Conservation (phyloP, 2,888 invertebrate genomes). For the Abrostola tripartita region DNA sequence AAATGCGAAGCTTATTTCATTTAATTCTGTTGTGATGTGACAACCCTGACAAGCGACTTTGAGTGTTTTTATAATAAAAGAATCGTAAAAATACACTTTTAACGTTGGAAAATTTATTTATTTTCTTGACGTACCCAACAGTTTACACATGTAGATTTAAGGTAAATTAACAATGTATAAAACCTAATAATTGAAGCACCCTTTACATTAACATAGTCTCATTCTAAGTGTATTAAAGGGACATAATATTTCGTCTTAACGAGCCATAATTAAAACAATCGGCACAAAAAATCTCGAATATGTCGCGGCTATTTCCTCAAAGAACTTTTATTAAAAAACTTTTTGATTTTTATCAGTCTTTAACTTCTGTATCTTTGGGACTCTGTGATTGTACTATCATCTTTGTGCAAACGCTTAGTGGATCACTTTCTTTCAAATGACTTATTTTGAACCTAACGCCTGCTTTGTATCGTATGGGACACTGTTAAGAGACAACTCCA, state of each 20-base stretch:
- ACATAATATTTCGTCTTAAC: conserved; percentile 37
- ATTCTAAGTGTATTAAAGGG: conserved; percentile 41
- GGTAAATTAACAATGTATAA: conserved; percentile 22
- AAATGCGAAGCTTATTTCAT: conserved; percentile 78
- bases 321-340: conserved; percentile 52
- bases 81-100: conserved; percentile 30
- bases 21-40: conserved; percentile 69
- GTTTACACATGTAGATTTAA: conserved; percentile 8
- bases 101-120: conserved; percentile 25
- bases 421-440: too few relatives aligned
- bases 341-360: conserved; percentile 41
- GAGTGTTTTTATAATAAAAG: conserved; percentile 59
- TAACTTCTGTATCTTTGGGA: conserved; percentile 27
- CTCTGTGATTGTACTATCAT: conserved; percentile 20
- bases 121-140: conserved; percentile 30
- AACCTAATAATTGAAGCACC: background rate
- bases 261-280: conserved; percentile 49
- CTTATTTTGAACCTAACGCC: too few relatives aligned
- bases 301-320: conserved; percentile 36
- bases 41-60: conserved; percentile 59
- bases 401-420: background rate
- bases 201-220: conserved; percentile 31
- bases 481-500: too few relatives aligned
- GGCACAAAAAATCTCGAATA: conserved; percentile 41
- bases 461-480: too few relatives aligned